These are phyloP conservation scores for Helicoverpa assulta DNA, from an alignment of 2,888 invertebrate genomes.

Conservation along the genomic window DNA sequence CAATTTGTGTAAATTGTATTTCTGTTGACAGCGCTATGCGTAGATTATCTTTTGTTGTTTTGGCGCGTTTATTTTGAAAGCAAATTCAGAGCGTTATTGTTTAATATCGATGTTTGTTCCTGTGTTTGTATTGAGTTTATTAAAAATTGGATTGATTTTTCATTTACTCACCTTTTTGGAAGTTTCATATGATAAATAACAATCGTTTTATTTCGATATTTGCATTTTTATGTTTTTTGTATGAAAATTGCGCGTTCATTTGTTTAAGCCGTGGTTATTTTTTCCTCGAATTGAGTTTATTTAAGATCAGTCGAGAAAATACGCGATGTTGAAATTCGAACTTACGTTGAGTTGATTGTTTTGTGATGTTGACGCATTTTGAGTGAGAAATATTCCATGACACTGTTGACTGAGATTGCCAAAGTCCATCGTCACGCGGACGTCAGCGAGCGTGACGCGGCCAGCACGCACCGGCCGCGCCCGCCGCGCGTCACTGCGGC, in stretches of 20 bases:
- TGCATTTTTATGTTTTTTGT: slow-evolving; percentile 23
- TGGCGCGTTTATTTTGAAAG: slow-evolving; percentile 69
- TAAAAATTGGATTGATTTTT: slow-evolving; percentile 68
- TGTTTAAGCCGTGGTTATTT: slow-evolving; percentile 15
- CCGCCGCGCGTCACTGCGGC: slow-evolving; percentile 66
- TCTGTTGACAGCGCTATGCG: slow-evolving; percentile 68
- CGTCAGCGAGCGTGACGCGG: slow-evolving; percentile 71
- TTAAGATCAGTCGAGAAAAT: slow-evolving; percentile 26
- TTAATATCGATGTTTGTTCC: slow-evolving; percentile 71
- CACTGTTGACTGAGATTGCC: slow-evolving; percentile 45
- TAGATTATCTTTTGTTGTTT: slow-evolving; percentile 71
- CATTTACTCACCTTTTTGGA: slow-evolving; percentile 45
- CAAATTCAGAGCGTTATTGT: slow-evolving; percentile 71
- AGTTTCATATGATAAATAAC: slow-evolving; percentile 34
- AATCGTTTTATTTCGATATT: slow-evolving; percentile 42
- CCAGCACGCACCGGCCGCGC: slow-evolving; percentile 68
- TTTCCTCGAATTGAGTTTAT: slow-evolving; percentile 13
- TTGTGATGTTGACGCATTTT: slow-evolving; percentile 45
- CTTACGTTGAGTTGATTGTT: slow-evolving; percentile 21
- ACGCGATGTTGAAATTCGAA: slow-evolving; percentile 38
- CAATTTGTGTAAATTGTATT: slow-evolving; percentile 72
- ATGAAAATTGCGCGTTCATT: slow-evolving; percentile 36
- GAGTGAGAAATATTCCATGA: slow-evolving; percentile 67
- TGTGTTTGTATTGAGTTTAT: slow-evolving; percentile 71
- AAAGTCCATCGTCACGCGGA: slow-evolving; percentile 58